Percentiles rank a stretch among this genome's conserved stretches.
Evolutionary conservation across 1,140 invertebrate genomes (phyloP).

Genomic region (Diorhabda elongata): DNA sequence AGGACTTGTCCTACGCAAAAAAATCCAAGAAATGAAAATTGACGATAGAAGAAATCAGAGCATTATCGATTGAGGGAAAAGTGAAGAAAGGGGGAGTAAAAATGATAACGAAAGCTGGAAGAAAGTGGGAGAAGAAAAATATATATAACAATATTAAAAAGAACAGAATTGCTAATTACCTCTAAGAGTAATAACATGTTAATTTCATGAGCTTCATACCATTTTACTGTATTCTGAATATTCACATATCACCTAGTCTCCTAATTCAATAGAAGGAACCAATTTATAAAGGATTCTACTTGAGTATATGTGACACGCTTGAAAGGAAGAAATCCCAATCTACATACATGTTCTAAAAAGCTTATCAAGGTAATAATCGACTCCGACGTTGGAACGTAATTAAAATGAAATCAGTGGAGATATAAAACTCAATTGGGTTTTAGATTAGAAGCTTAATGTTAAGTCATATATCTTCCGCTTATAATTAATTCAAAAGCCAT

Average conservation of each 20-base stretch:
- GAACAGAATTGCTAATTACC: too few relatives aligned
- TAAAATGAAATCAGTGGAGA: constrained; percentile 2
- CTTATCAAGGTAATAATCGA: not conserved
- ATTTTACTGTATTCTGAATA: too few relatives aligned
- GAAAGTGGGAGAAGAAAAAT: too few relatives aligned
- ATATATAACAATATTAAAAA: too few relatives aligned
- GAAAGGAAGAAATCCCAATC: not conserved
- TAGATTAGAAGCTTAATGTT: constrained; percentile 2
- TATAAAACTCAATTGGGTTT: constrained; percentile 2
- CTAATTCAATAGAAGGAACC: not conserved
- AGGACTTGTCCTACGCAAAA: too few relatives aligned
- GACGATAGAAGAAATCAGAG: too few relatives aligned
- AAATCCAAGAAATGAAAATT: too few relatives aligned
- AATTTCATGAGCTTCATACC: too few relatives aligned
- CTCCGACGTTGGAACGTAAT: not conserved
- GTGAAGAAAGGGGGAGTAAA: too few relatives aligned
- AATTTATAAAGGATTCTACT: constrained; percentile 3
- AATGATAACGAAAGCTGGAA: too few relatives aligned
- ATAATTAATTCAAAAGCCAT: constrained; percentile 3
- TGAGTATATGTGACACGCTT: not conserved
- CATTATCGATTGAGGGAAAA: too few relatives aligned
- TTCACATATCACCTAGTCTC: not conserved
- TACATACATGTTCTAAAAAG: not conserved
- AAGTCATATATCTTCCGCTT: constrained; percentile 2
- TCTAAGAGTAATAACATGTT: too few relatives aligned